Percentiles rank a stretch among this genome's conserved stretches.
These are phyloP conservation scores for Pseudoips prasinana DNA, from an alignment of 2,888 invertebrate species.

Conservation along the genomic window DNA sequence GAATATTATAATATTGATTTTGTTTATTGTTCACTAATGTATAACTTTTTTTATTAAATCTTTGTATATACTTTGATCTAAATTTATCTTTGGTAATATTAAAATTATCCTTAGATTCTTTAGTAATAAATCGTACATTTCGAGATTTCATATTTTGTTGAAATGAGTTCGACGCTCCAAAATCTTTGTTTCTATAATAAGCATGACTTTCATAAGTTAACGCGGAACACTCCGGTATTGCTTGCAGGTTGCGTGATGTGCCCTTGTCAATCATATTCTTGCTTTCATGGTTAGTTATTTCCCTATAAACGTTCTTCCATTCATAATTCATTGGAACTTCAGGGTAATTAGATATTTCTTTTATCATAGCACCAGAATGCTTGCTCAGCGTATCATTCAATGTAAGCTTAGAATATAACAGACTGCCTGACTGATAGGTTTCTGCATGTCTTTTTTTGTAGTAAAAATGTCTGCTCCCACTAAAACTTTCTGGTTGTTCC, in stretches of 20 bases:
- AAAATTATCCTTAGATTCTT: constrained; percentile 47
- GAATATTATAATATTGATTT: constrained; percentile 3
- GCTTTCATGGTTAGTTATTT: too few species aligned
- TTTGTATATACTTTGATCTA: constrained; percentile 6
- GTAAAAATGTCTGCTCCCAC: too few species aligned
- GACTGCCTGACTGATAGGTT: too few species aligned
- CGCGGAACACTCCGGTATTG: constrained; percentile 9
- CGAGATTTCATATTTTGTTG: constrained; percentile 8
- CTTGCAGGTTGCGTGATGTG: constrained; percentile 1
- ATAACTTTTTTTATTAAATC: constrained; percentile 8
- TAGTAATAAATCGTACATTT: constrained; percentile 36
- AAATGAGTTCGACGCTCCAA: background rate
- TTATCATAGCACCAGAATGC: too few species aligned
- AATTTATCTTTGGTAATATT: constrained; percentile 8
- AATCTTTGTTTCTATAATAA: constrained; percentile 20
- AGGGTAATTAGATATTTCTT: too few species aligned
- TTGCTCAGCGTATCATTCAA: too few species aligned
- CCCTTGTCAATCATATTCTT: constrained; percentile 2
- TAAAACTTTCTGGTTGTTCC: too few species aligned
- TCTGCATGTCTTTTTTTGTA: too few species aligned
- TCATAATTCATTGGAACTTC: too few species aligned
- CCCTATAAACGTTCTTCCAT: too few species aligned
- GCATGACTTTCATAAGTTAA: constrained; percentile 53
- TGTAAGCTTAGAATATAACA: too few species aligned
- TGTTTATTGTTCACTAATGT: background rate